Conservation (phyloP, 35 echinoderm and acorn worm genomes). For the Anneissia japonica region DNA sequence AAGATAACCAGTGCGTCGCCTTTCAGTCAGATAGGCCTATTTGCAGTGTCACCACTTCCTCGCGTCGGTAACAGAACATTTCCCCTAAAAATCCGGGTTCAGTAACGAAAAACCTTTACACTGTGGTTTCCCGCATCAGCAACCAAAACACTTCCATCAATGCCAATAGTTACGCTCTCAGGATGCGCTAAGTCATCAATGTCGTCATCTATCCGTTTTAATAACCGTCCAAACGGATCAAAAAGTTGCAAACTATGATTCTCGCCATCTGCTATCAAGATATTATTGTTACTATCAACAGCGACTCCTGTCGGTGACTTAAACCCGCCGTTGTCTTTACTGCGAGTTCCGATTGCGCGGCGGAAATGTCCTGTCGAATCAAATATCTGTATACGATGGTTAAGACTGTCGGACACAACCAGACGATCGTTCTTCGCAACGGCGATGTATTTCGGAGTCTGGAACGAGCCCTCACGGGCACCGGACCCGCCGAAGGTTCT, state of each 20-base stretch:
- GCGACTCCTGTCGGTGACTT: slow-evolving; percentile 43
- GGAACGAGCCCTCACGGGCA: slow-evolving; percentile 30
- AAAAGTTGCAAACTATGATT: slow-evolving; percentile 48
- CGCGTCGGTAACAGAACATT: neutral
- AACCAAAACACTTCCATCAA: slow-evolving; percentile 45
- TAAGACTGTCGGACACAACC: slow-evolving; percentile 49
- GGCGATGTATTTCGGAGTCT: slow-evolving; percentile 51
- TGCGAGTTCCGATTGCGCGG: slow-evolving; percentile 38
- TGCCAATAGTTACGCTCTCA: slow-evolving; percentile 32
- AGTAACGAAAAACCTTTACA: slow-evolving; percentile 60
- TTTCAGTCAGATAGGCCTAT: too few species aligned
- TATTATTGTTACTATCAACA: slow-evolving; percentile 47
- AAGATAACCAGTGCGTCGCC: too few species aligned
- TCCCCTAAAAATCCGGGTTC: neutral
- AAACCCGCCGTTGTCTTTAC: slow-evolving; percentile 54
- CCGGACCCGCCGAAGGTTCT: slow-evolving; percentile 36
- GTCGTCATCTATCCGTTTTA: slow-evolving; percentile 46
- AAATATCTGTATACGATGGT: slow-evolving; percentile 52
- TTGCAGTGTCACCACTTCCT: too few species aligned
- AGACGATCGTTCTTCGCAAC: slow-evolving; percentile 47
- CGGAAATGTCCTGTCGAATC: slow-evolving; percentile 41
- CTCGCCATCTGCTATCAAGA: slow-evolving; percentile 49
- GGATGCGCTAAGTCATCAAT: slow-evolving; percentile 56
- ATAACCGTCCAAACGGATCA: slow-evolving; percentile 43
- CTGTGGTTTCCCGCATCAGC: slow-evolving; percentile 41